Evolutionary conservation across 2,797 vertebrate genomes (phyloP).

Genomic region (Liasis olivaceus): DNA sequence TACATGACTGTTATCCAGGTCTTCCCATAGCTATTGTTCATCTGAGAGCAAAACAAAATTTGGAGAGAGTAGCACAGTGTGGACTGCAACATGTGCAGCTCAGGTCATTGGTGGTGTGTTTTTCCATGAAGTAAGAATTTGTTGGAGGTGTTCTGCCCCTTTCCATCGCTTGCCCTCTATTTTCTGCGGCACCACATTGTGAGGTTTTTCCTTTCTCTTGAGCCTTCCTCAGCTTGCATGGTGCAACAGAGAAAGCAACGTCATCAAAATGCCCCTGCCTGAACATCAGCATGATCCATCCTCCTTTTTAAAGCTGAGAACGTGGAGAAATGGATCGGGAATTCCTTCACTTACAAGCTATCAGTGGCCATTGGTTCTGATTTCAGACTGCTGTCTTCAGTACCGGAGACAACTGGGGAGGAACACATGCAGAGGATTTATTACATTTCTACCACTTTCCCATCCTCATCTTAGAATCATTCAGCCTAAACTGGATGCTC

Average conservation of each 20-base stretch:
- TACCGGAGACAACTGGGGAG: background rate
- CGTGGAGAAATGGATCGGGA: background rate
- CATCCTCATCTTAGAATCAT: background rate
- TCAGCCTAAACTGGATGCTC: background rate
- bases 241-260: background rate
- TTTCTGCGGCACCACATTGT: background rate
- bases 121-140: background rate
- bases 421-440: background rate
- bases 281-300: background rate
- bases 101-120: background rate
- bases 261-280: background rate
- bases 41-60: background rate
- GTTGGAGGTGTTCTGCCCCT: background rate
- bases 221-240: background rate
- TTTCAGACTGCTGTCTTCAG: background rate
- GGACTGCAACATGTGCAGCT: background rate
- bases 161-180: background rate
- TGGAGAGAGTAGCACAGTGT: too few species aligned
- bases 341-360: background rate
- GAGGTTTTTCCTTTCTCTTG: background rate
- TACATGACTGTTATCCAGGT: background rate
- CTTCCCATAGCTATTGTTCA: background rate
- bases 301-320: background rate
- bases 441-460: background rate
- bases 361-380: background rate